These are phyloP conservation scores for Pristionchus mayeri DNA, from an alignment of 2,888 invertebrate species.

Conservation along the genomic window DNA sequence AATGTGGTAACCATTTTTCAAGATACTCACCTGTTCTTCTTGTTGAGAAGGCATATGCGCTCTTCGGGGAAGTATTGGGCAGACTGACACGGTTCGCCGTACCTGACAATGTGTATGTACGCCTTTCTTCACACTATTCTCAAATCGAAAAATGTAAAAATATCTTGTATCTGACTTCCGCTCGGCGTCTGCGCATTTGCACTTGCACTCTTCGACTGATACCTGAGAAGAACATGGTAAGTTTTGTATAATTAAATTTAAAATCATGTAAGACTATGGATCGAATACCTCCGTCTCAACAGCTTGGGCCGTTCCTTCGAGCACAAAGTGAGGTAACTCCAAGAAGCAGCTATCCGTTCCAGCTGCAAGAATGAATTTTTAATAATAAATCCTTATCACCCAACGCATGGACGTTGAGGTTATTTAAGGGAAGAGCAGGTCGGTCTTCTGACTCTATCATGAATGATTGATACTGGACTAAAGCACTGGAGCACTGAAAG, in stretches of 20 bases:
- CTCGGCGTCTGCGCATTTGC: conserved; percentile 63
- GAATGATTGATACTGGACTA: no score
- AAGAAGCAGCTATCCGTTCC: conserved; percentile 71
- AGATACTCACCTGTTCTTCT: conserved; percentile 68
- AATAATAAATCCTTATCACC: no score
- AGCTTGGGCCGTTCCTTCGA: conserved; percentile 73
- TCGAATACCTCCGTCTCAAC: conserved; percentile 64
- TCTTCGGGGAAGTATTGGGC: conserved; percentile 74
- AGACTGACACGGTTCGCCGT: conserved; percentile 72
- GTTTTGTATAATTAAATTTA: background rate
- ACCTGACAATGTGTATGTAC: no score
- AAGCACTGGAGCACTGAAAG: background rate
- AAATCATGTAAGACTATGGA: background rate
- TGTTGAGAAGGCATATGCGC: conserved; percentile 73
- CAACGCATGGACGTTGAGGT: background rate
- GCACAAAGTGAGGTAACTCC: conserved; percentile 71
- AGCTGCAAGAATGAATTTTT: conserved; percentile 27
- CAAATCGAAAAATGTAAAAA: background rate
- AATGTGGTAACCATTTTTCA: background rate
- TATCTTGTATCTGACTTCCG: background rate
- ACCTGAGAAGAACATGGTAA: conserved; percentile 30
- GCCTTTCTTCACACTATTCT: no score
- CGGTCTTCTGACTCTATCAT: no score
- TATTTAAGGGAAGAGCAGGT: no score
- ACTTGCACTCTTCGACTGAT: conserved; percentile 64